These are phyloP conservation scores for Marisa cornuarietis DNA, from an alignment of 1,140 invertebrate genomes.

Conservation along the genomic window DNA sequence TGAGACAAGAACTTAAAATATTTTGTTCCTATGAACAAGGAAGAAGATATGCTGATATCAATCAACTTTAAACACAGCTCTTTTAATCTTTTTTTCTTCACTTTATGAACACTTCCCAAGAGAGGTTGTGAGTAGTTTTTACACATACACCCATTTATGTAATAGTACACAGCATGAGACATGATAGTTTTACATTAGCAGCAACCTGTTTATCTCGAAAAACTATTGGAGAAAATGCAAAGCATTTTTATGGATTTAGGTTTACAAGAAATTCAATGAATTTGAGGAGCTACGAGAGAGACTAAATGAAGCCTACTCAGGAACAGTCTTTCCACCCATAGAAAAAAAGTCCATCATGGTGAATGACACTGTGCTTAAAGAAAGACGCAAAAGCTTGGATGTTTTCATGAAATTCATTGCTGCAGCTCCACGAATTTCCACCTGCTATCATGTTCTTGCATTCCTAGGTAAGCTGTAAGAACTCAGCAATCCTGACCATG, in stretches of 20 bases:
- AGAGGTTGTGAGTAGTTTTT: too few relatives aligned
- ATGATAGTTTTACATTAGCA: too few relatives aligned
- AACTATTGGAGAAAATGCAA: background rate
- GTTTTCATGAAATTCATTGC: constrained; percentile 46
- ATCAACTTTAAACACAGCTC: too few relatives aligned
- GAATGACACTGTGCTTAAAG: constrained; percentile 39
- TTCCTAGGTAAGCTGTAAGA: constrained; percentile 8
- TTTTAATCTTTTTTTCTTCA: too few relatives aligned
- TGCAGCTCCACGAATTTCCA: background rate
- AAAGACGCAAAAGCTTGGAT: constrained; percentile 41
- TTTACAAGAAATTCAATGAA: constrained; percentile 48
- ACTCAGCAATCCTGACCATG: too few relatives aligned
- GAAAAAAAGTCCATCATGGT: constrained; percentile 49
- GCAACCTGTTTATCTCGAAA: too few relatives aligned
- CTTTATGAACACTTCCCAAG: too few relatives aligned
- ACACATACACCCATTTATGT: too few relatives aligned
- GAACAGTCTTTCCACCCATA: constrained; percentile 46
- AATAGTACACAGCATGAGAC: too few relatives aligned
- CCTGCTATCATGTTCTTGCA: constrained; percentile 7
- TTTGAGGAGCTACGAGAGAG: constrained; percentile 51
- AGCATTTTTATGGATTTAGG: constrained; percentile 30
- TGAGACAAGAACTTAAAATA: too few relatives aligned
- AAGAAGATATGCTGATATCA: too few relatives aligned
- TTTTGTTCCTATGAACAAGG: too few relatives aligned
- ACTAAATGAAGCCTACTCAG: constrained; percentile 44